These are phyloP conservation scores for Pogoniulus pusillus DNA, from an alignment of 2,797 vertebrate genomes.

Conservation along the genomic window DNA sequence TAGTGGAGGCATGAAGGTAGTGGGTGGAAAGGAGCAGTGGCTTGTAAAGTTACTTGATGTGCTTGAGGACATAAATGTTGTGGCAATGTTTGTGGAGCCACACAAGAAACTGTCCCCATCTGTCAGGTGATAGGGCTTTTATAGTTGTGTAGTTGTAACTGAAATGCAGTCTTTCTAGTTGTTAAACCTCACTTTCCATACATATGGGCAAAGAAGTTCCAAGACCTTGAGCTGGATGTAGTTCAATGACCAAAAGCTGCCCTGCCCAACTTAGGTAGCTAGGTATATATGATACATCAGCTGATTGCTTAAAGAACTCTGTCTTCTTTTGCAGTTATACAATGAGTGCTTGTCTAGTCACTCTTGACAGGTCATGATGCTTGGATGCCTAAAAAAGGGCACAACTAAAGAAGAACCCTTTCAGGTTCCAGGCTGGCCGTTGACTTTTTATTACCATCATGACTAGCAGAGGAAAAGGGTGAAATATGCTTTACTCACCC, in stretches of 20 bases:
- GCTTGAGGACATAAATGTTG: neutral
- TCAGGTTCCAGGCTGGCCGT: neutral
- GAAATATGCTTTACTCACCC: slow-evolving; percentile 63
- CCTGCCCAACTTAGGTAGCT: neutral
- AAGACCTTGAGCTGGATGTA: neutral
- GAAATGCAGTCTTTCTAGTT: neutral
- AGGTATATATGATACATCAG: neutral
- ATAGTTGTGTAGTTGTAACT: neutral
- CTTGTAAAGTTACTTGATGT: neutral
- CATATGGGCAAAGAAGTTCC: neutral
- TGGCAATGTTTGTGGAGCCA: neutral
- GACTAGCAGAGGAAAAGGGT: neutral
- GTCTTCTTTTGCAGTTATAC: neutral
- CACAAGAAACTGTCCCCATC: neutral
- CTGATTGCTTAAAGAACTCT: neutral
- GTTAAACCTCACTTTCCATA: neutral
- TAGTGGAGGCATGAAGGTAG: too few species aligned
- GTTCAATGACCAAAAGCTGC: neutral
- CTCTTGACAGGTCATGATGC: neutral
- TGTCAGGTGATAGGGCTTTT: neutral
- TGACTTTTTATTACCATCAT: neutral
- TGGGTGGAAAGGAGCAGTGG: neutral
- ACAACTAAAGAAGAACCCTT: neutral
- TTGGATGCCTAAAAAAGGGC: neutral
- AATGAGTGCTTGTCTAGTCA: neutral